Conservation (phyloP, 2,888 invertebrate genomes). For the Hoplodrina ambigua region DNA sequence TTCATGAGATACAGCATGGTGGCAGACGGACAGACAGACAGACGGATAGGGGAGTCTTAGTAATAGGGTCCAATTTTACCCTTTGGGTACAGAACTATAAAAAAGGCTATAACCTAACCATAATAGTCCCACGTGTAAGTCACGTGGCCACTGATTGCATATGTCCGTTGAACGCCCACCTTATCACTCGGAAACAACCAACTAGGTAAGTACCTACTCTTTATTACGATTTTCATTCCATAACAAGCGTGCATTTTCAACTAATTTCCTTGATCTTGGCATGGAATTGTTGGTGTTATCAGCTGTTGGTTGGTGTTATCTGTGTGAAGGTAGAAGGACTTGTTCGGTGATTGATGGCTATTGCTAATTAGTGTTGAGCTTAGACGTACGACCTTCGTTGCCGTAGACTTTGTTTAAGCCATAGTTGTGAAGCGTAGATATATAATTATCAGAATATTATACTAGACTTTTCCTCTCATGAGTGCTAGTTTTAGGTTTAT, state of each 20-base stretch:
- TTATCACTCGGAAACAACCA: slow-evolving; percentile 44
- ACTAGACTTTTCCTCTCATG: background rate
- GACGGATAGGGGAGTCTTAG: no score
- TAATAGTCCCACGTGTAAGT: slow-evolving; percentile 27
- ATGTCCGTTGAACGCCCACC: slow-evolving; percentile 35
- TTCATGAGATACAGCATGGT: no score
- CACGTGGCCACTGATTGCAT: slow-evolving; percentile 33
- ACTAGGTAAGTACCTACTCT: slow-evolving; percentile 6
- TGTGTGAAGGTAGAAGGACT: slow-evolving; percentile 3
- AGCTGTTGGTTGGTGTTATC: slow-evolving; percentile 25
- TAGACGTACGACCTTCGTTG: slow-evolving; percentile 1
- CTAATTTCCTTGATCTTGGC: slow-evolving; percentile 12
- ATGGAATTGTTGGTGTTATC: slow-evolving; percentile 20
- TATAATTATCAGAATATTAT: background rate
- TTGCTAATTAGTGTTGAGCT: slow-evolving; percentile 12
- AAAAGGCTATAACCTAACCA: slow-evolving; percentile 11
- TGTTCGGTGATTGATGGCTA: slow-evolving; percentile 32
- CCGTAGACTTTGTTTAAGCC: background rate
- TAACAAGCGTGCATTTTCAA: slow-evolving; percentile 1
- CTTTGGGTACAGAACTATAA: no score
- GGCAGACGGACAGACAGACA: no score
- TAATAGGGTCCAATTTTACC: no score
- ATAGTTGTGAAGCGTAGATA: background rate
- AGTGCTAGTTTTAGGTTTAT: background rate
- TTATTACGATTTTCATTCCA: slow-evolving; percentile 20